phyloP scores from a whole-genome alignment of 2,113 vertebrate genomes.

The Bungarus multicinctus region DNA sequence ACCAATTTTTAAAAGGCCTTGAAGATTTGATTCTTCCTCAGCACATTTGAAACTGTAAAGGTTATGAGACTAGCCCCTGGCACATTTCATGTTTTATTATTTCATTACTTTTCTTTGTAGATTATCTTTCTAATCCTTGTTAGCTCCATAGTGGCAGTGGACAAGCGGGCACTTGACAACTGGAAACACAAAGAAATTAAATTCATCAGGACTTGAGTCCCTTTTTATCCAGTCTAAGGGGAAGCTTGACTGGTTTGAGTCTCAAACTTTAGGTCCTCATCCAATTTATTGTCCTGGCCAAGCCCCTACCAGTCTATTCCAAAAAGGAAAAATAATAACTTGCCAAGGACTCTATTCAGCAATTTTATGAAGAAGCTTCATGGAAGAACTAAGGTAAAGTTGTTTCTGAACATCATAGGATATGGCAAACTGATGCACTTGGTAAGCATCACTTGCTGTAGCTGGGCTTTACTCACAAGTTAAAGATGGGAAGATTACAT shows the following conservation, averaged over 20 bases:
- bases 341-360: background rate
- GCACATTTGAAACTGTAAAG: background rate
- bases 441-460: background rate
- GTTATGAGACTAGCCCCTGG: background rate
- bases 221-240: background rate
- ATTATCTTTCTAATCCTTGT: background rate
- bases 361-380: background rate
- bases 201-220: background rate
- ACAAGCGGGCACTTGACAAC: background rate
- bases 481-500: background rate
- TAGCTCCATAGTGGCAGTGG: background rate
- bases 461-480: background rate
- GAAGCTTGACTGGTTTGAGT: background rate
- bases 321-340: background rate
- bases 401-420: background rate
- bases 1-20: background rate
- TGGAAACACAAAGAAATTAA: background rate
- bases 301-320: background rate
- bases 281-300: background rate
- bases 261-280: background rate
- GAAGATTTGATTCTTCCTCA: background rate
- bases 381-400: background rate
- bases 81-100: background rate
- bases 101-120: background rate
- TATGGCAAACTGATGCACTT: background rate